Evolutionary conservation across 2,888 invertebrate genomes (phyloP), one percentile per base, ranked within the genome.

Genomic region (Agrotis segetum): DNA sequence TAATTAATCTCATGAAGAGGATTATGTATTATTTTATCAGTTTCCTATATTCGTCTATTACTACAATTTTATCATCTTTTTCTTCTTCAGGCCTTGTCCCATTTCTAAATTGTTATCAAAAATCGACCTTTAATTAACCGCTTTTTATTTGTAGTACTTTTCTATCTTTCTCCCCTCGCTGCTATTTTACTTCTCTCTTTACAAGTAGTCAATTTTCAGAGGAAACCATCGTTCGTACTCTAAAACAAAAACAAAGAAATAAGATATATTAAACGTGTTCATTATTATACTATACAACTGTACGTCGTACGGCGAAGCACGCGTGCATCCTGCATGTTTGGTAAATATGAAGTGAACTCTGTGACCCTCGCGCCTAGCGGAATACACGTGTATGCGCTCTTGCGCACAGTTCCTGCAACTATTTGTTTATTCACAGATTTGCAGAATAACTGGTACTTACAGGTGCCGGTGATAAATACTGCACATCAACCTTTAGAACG

Each of bases 341-440:
- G 93, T 94, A 94, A 94, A 94, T 91, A 94, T 85, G 83, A 85
- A 80, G 79, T 92, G 94, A 94, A 92, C 94, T 90, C 91, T 16
- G 60, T 90, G 93, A 94, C 93, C 93, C 88, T 85, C 34, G 56
- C 71, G 40, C 92, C 86, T 84, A 67, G 67, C 71, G 58, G 67
- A 59, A 60, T 71, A 80, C 86, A 85, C 85, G 81, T 79, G 82
- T 81, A 73, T 72, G 79, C 67, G 67, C 46, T 21, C 46, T 21
- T 80, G 85, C 69, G 64, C 74, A 77, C 55, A 61, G 64, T 85
- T 83, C 84, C 81, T 77, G 74, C 52, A 71, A 61, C 76, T 61
- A 63, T 71, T 67, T 78, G 72, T 84, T 72, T 84, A 70, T 17
- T 47, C 19, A 16, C 17, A 59, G 55, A 66, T 79, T 78, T 82